Evolutionary conservation across 2,797 vertebrate genomes (phyloP).

Genomic region (Gymnodraco acuticeps): DNA sequence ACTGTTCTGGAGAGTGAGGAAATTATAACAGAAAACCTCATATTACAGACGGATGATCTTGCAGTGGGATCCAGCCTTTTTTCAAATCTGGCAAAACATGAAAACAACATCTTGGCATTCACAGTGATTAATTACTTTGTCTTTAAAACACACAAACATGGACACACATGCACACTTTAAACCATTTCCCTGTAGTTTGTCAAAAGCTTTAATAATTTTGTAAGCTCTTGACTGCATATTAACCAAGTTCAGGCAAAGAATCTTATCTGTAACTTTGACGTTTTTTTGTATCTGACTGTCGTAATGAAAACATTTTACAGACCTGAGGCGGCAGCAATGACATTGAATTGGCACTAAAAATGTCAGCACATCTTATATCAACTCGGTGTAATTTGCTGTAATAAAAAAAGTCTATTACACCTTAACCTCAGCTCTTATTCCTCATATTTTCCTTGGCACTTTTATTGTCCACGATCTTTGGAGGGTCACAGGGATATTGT

Average conservation of each 20-base stretch:
- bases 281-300: background rate
- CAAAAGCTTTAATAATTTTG: constrained; percentile 20
- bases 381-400: background rate
- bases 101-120: constrained; percentile 41
- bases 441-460: constrained; percentile 1
- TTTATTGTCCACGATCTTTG: constrained; percentile 4
- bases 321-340: constrained; percentile 11
- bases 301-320: constrained; percentile 19
- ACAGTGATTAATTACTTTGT: constrained; percentile 29
- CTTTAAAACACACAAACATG: background rate
- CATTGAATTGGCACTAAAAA: constrained; percentile 12
- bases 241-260: constrained; percentile 22
- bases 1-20: background rate
- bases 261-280: background rate
- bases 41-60: constrained; percentile 23
- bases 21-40: constrained; percentile 34
- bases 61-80: constrained; percentile 15
- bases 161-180: background rate
- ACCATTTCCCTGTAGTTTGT: constrained; percentile 1
- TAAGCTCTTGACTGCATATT: constrained; percentile 6
- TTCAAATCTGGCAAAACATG: constrained; percentile 39
- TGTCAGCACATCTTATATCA: constrained; percentile 23
- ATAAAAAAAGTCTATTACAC: background rate
- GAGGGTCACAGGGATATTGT: constrained; percentile 1
- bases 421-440: constrained; percentile 11